Conservation (phyloP, 2,797 vertebrate genomes). For the Echiichthys vipera region DNA sequence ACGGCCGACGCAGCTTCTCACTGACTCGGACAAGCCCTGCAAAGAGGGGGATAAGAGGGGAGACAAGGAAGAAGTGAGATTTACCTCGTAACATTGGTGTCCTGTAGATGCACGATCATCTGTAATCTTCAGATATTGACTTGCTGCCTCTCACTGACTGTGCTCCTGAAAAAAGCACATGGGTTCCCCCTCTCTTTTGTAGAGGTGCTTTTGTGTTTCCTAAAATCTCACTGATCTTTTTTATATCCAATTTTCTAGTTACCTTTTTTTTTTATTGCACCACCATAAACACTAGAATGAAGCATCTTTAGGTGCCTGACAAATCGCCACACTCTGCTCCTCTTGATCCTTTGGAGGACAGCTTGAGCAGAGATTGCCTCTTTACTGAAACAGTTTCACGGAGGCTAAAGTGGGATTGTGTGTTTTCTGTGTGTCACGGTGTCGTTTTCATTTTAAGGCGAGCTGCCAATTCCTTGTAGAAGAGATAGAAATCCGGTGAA, state of each 20-base stretch:
- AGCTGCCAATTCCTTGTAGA: conserved; percentile 16
- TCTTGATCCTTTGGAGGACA: neutral
- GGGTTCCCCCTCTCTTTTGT: conserved; percentile 1
- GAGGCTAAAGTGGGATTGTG: conserved; percentile 20
- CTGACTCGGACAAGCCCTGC: conserved; percentile 63
- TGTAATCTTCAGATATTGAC: conserved; percentile 9
- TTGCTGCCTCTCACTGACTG: neutral
- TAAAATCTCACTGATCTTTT: neutral
- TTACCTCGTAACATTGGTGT: neutral
- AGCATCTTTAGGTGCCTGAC: neutral
- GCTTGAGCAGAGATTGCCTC: conserved; percentile 10
- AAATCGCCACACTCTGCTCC: neutral
- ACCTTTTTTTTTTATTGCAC: neutral
- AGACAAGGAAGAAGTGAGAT: neutral
- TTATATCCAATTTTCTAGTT: conserved; percentile 47
- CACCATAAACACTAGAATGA: neutral
- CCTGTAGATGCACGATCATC: neutral
- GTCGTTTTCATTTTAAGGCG: conserved; percentile 15
- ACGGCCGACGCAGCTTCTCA: conserved; percentile 4
- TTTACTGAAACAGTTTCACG: neutral
- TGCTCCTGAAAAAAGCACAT: conserved; percentile 5
- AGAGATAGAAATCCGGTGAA: conserved; percentile 7
- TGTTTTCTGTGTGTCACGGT: neutral
- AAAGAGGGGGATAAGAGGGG: neutral
- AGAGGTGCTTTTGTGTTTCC: conserved; percentile 5